These are phyloP conservation scores for Melanotaenia boesemani DNA, from an alignment of 2,797 vertebrate species.

Conservation along the genomic window DNA sequence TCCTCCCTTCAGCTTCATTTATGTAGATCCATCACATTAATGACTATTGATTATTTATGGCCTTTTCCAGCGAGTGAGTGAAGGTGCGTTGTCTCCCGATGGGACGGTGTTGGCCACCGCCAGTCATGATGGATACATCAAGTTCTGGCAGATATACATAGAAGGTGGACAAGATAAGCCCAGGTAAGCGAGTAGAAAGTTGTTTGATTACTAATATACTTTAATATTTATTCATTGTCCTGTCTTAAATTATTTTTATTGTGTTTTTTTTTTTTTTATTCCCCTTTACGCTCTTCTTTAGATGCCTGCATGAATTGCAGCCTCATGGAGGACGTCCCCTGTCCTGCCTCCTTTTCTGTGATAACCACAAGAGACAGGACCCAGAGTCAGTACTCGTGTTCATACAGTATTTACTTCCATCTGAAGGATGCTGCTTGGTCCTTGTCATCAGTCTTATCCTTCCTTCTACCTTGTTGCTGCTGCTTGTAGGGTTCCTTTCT, in stretches of 20 bases:
- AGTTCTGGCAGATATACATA: constrained; percentile 99
- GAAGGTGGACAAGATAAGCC: constrained; percentile 95
- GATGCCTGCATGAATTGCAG: constrained; percentile 97
- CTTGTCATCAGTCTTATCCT: not conserved
- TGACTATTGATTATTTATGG: constrained; percentile 4
- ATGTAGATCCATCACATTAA: not conserved
- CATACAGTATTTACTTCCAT: not conserved
- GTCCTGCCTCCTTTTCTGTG: constrained; percentile 97
- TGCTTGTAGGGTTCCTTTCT: constrained; percentile 91
- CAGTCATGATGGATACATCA: constrained; percentile 97
- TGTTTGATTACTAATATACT: not conserved
- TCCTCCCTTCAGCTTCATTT: not conserved
- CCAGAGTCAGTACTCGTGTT: constrained; percentile 89
- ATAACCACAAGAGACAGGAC: constrained; percentile 99
- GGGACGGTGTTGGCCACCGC: constrained; percentile 97
- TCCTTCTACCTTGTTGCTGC: not conserved
- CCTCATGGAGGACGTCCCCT: constrained; percentile 94
- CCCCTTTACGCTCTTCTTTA: constrained; percentile 48
- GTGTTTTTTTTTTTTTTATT: not conserved
- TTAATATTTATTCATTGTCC: not conserved
- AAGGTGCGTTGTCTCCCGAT: constrained; percentile 97
- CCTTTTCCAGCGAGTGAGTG: constrained; percentile 89
- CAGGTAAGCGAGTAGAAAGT: constrained; percentile 79
- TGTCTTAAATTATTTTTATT: accelerated
- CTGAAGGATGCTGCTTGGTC: not conserved